Percentiles rank a stretch among this genome's conserved stretches.
phyloP scores from a whole-genome alignment of 2,797 vertebrate genomes.

The Coluber constrictor region DNA sequence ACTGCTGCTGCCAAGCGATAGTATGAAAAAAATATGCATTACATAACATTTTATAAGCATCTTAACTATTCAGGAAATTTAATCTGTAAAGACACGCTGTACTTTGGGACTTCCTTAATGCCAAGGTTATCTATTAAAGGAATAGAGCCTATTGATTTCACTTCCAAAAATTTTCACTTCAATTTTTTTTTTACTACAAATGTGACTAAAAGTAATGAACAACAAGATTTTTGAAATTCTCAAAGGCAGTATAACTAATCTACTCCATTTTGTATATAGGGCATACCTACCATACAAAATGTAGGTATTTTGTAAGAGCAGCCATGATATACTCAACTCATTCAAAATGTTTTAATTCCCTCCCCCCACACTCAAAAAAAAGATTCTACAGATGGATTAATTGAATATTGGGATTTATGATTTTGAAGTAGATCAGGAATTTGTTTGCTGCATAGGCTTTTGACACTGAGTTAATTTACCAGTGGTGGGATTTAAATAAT shows the following conservation, averaged over 20 bases:
- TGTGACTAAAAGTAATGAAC: constrained; percentile 19
- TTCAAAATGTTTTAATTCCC: not conserved
- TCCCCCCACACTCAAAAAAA: accelerated
- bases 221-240: constrained; percentile 13
- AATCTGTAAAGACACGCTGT: constrained; percentile 56
- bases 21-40: constrained; percentile 45
- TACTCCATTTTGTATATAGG: constrained; percentile 14
- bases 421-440: not conserved
- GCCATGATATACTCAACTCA: not conserved
- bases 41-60: constrained; percentile 41
- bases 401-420: not conserved
- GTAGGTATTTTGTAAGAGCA: not conserved
- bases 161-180: constrained; percentile 37
- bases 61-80: constrained; percentile 55
- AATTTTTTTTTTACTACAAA: constrained; percentile 26
- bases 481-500: too few relatives aligned
- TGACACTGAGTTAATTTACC: not conserved
- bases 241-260: constrained; percentile 25
- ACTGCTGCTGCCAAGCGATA: constrained; percentile 29
- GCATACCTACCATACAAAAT: not conserved
- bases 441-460: not conserved
- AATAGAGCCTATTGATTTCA: constrained; percentile 51
- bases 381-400: not conserved
- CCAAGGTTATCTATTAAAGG: constrained; percentile 46
- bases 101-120: constrained; percentile 57